Evolutionary conservation across 2,888 invertebrate genomes (phyloP), one percentile per base, ranked within the genome.

Genomic region (Lamellibrachia columna): DNA sequence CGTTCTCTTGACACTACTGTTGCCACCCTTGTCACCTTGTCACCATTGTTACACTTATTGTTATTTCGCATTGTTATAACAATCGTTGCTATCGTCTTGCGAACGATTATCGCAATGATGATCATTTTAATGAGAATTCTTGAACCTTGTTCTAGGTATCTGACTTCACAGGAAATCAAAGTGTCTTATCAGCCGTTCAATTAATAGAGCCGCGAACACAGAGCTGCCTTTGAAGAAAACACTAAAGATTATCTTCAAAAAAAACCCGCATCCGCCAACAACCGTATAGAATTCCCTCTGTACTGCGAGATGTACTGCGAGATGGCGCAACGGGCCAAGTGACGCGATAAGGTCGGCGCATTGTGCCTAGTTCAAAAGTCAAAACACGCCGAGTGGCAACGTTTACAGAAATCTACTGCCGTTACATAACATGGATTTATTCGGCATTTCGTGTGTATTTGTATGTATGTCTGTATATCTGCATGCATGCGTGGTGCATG

Each of bases 171-270:
- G 75, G 75, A 75, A 75, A 75, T 75, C 22, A 75, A 75, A 75
- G 75, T 6, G 22, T 75, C 75, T 75, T 75, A 75, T 75, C 75
- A 15, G 75, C 6, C 22, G 75, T 75, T n/a, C 75, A 75, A 75
- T 75, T 75, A 75, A 75, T 75, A 75, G 75, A 75, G 22, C 75
- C 22, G 75, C 75, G 75, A 75, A 75, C 75, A 75, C 75, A 75
- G 75, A 15, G 3, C 75, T 6, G 75, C 75, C 75, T 75, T 75
- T 75, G 75, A 75, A 75, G 75, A 75, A 75, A 75, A 75, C 75
- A 75, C 75, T 75, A 75, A 75, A 75, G 75, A 75, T 75, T n/a
- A 75, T 75, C 75, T 75, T 75, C 0, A 40, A 75, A 22, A 75
- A 75, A 75, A 75, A 75, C 28, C 28, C 75, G 75, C 4, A 2